Conservation (phyloP, 2,113 vertebrate genomes). For the Actinemys pallida region DNA sequence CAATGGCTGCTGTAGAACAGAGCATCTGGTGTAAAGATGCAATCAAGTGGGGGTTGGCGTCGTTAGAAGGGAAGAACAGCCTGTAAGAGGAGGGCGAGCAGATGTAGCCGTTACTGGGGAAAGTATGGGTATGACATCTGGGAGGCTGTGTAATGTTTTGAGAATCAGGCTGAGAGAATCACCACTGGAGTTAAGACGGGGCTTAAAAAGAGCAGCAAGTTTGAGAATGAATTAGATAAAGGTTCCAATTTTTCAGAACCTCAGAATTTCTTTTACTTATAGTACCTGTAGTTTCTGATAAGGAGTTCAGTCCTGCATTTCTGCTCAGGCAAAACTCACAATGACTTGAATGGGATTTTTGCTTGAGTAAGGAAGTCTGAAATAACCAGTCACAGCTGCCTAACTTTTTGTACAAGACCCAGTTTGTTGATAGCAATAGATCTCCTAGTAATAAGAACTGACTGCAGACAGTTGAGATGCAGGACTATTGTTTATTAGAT, state of each 20-base stretch:
- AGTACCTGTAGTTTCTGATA: neutral
- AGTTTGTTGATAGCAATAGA: neutral
- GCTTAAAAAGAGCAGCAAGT: neutral
- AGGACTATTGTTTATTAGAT: neutral
- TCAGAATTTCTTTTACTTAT: neutral
- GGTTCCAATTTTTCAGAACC: neutral
- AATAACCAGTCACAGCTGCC: neutral
- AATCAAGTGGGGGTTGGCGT: neutral
- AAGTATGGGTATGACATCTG: neutral
- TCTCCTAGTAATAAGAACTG: neutral
- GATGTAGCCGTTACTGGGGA: neutral
- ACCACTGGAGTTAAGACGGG: neutral
- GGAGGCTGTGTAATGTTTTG: neutral
- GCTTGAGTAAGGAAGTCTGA: neutral
- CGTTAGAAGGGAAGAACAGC: neutral
- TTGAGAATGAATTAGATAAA: neutral
- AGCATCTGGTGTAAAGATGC: neutral
- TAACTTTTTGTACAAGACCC: neutral
- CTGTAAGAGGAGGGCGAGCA: neutral
- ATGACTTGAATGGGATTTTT: neutral
- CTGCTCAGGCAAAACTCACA: neutral
- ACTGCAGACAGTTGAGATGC: neutral
- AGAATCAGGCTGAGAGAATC: neutral
- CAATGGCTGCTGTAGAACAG: neutral
- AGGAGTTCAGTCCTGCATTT: neutral